Evolutionary conservation across 2,113 vertebrate species (phyloP), one percentile per base, ranked within the genome.

Genomic region (Cyanoliseus patagonus): DNA sequence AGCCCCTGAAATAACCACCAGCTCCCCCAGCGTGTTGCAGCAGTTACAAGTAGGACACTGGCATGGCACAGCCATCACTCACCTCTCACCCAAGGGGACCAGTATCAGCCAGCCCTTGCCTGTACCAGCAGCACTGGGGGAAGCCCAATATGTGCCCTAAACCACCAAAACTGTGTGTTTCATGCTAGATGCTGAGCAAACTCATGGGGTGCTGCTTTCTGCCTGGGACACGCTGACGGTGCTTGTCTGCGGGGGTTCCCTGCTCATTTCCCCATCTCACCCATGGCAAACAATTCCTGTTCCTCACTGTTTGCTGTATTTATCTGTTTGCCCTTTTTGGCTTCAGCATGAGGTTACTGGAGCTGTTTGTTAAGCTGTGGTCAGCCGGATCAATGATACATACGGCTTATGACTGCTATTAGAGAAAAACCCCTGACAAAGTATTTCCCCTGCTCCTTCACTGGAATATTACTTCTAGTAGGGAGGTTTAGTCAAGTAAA

Each of bases 351-450:
- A 41, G 53, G 87, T 51, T 80, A 19, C 35, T 18, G 6, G 13
- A 63, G 93, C 84, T 52, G 78, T 11, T 70, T 31, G 51, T 86
- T 72, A 52, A 53, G 91, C 84, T 10, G 23, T 8, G 62, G 59
- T 52, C 49, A 4, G 80, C 47, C 2, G 3, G 72, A 86, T 83
- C 81, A 66, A 81, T 44, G 75, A 19, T 10, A 42, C 0, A n/a
- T 6, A 13, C 63, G 0, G 63, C 77, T 94, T 41, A 27, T 4
- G 13, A 46, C 69, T 31, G 10, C 8, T 3, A 37, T 35, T 53
- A 63, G 61, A 77, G 69, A 44, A 55, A 96, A 84, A 67, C 22
- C 90, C 61, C 81, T 44, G 15, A 47, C n/a, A 35, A 47, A 84
- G 61, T 23, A 27, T 85, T 78, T 81, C 52, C 59, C 46, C 33